Conservation (phyloP, 2,113 vertebrate genomes). For the Pluvianellus socialis region DNA sequence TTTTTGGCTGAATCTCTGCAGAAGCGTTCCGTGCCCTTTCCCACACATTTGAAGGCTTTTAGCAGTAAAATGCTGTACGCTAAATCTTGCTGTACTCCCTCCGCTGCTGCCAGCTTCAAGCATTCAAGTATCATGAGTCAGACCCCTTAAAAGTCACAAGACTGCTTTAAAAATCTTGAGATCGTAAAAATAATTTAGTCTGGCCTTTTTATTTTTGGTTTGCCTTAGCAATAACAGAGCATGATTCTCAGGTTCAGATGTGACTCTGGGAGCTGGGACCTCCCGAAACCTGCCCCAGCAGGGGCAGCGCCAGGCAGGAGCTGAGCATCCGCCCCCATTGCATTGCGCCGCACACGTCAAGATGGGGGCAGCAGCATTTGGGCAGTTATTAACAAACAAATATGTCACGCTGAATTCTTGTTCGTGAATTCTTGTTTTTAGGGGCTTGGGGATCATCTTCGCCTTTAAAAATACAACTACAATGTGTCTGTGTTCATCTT, state of each 20-base stretch:
- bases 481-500: background rate
- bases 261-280: background rate
- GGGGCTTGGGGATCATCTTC: background rate
- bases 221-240: background rate
- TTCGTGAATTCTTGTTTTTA: background rate
- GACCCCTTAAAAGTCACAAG: slow-evolving; percentile 46
- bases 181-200: slow-evolving; percentile 61
- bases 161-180: slow-evolving; percentile 29
- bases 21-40: background rate
- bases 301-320: rapidly evolving
- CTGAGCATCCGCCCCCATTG: rapidly evolving
- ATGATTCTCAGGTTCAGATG: background rate
- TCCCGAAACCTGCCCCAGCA: background rate
- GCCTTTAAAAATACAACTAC: rapidly evolving
- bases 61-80: background rate
- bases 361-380: background rate
- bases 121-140: slow-evolving; percentile 59
- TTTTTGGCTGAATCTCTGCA: background rate
- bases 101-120: background rate
- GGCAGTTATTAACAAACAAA: background rate
- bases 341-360: rapidly evolving
- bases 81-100: slow-evolving; percentile 1
- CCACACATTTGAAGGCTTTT: slow-evolving; percentile 41
- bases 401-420: background rate
- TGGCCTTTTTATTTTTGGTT: slow-evolving; percentile 40